phyloP scores from a whole-genome alignment of 2,113 vertebrate genomes.

The Oreocharis arfaki region DNA sequence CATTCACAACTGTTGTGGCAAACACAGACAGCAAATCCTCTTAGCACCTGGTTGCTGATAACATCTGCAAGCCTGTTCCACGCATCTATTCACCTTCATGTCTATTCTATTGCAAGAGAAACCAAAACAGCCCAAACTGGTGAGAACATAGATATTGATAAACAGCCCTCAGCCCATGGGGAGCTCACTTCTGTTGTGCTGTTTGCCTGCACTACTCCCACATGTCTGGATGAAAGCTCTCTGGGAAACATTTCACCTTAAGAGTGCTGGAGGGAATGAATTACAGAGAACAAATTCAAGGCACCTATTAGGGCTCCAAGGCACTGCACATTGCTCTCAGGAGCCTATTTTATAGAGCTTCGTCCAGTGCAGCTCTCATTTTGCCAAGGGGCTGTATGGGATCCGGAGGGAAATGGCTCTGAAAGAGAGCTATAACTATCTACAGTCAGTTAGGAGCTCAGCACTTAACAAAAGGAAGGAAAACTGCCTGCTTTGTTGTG shows the following conservation, averaged over 20 bases:
- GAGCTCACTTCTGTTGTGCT: rapidly evolving
- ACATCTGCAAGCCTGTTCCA: background rate
- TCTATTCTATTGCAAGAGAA: background rate
- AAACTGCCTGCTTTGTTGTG: background rate
- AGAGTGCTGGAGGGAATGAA: background rate
- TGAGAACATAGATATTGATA: background rate
- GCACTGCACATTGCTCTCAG: background rate
- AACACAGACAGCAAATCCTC: background rate
- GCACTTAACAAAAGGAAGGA: background rate
- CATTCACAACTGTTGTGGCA: background rate
- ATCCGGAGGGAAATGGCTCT: background rate
- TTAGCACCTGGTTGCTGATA: background rate
- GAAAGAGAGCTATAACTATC: background rate
- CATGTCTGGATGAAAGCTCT: background rate
- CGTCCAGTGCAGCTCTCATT: background rate
- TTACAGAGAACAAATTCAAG: background rate
- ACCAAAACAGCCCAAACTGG: background rate
- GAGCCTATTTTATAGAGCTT: background rate
- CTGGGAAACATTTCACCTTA: background rate
- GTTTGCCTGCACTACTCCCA: background rate
- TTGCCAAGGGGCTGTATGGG: background rate
- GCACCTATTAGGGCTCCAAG: background rate
- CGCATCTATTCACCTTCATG: background rate
- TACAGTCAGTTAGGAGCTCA: background rate
- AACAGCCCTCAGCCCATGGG: background rate